Evolutionary conservation across 1,140 invertebrate genomes (phyloP), one percentile per base, ranked within the genome.

Genomic region (Adelges cooleyi): DNA sequence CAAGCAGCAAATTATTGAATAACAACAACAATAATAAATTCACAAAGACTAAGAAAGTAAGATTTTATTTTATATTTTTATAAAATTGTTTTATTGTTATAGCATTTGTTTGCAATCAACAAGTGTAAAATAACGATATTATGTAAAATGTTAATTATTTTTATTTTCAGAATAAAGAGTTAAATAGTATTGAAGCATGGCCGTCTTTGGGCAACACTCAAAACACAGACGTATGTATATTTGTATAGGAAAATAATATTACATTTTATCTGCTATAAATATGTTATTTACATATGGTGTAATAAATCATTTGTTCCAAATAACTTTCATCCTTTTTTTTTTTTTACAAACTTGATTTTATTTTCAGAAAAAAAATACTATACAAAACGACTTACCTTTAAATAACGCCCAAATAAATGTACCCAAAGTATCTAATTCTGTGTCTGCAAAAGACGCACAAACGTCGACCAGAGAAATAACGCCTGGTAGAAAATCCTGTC

Each of bases 101-200:
- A n/a, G n/a, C n/a, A n/a, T n/a, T n/a, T n/a, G n/a, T n/a, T n/a
- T n/a, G n/a, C n/a, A n/a, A n/a, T n/a, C n/a, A n/a, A n/a, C n/a
- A n/a, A n/a, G n/a, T n/a, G n/a, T n/a, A n/a, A n/a, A n/a, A n/a
- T n/a, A n/a, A n/a, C n/a, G n/a, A n/a, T n/a, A n/a, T n/a, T n/a
- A n/a, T 33, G 29, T 33, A 6, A 33, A 33, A 33, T 6, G 29
- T 33, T 33, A 33, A 33, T 25, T 10, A 15, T 27, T 25, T 22
- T 59, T 8, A 20, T 48, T 62, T 56, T 62, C 15, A 62, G 56
- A 62, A 62, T 33, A 62, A 62, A 48, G 56, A 62, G n/a, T 62
- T 62, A 62, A 62, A 62, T 48, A 11, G 56, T 33, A 46, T 62
- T 62, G 56, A 62, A 48, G 56, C 56, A 20, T 62, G 56, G 56